phyloP scores from a whole-genome alignment of 1,140 invertebrate species.

The Aphaenogaster ashmeadi region DNA sequence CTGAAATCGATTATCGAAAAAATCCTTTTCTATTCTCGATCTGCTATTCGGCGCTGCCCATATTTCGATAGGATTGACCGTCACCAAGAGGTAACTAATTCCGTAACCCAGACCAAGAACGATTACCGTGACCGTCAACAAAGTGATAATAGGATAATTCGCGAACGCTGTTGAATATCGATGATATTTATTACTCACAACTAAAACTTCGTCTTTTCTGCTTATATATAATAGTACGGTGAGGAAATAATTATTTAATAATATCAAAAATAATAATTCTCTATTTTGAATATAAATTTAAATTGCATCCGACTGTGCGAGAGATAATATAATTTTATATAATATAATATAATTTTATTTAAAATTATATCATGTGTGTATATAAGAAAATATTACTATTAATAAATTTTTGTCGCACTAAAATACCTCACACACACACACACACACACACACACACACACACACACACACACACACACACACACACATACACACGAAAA shows the following conservation, averaged over 20 bases:
- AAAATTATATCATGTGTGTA: neutral
- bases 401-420: neutral
- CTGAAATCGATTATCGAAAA: constrained; percentile 93
- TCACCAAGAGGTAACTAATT: constrained; percentile 90
- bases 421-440: neutral
- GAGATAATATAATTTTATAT: neutral
- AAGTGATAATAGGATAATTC: constrained; percentile 88
- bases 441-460: too few relatives aligned
- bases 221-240: neutral
- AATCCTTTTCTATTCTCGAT: constrained; percentile 93
- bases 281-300: constrained; percentile 6
- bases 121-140: constrained; percentile 89
- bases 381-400: neutral
- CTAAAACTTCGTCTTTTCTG: neutral
- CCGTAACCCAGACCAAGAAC: constrained; percentile 90
- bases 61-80: constrained; percentile 95
- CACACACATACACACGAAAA: neutral
- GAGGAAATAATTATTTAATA: neutral
- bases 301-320: neutral
- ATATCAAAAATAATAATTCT: neutral
- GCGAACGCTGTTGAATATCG: constrained; percentile 88
- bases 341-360: neutral
- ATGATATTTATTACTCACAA: constrained; percentile 3
- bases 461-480: too few relatives aligned
- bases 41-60: constrained; percentile 94